phyloP scores from a whole-genome alignment of 2,113 vertebrate species.

The Cochlearius cochlearius region DNA sequence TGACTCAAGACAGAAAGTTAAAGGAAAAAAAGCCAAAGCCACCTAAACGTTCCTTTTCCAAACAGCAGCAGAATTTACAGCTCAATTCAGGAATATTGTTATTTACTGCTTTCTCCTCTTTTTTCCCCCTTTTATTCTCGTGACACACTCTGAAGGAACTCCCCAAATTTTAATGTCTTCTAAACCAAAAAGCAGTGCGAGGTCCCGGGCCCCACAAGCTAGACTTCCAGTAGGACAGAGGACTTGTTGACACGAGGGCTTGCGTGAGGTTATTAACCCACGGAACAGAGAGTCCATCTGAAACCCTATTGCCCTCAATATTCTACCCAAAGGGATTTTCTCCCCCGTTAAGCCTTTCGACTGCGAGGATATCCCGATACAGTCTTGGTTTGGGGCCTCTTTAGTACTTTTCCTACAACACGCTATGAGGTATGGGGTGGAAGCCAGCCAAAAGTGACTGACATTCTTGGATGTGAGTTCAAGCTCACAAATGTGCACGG shows the following conservation, averaged over 20 bases:
- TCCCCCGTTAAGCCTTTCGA: background rate
- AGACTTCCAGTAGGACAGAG: background rate
- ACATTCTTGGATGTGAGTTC: background rate
- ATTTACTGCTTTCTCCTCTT: background rate
- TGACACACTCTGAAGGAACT: background rate
- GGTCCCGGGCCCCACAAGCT: background rate
- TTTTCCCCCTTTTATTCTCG: background rate
- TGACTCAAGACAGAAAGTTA: background rate
- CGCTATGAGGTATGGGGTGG: background rate
- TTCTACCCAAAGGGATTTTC: background rate
- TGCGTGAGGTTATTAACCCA: background rate
- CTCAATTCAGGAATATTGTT: background rate
- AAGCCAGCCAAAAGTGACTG: background rate
- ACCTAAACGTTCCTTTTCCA: background rate
- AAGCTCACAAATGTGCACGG: background rate
- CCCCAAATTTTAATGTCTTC: background rate
- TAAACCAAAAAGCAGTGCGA: background rate
- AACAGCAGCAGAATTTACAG: background rate
- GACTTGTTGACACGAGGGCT: background rate
- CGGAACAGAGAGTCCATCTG: background rate
- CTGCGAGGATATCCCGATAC: background rate
- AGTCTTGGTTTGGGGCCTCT: background rate
- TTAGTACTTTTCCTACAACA: background rate
- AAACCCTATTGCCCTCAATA: background rate
- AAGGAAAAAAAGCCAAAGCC: background rate